A percentile compares a stretch with the other conserved stretches of the same genome.
Evolutionary conservation across 2,888 invertebrate genomes (phyloP).

Genomic region (Chaetogeoica ovagalla): DNA sequence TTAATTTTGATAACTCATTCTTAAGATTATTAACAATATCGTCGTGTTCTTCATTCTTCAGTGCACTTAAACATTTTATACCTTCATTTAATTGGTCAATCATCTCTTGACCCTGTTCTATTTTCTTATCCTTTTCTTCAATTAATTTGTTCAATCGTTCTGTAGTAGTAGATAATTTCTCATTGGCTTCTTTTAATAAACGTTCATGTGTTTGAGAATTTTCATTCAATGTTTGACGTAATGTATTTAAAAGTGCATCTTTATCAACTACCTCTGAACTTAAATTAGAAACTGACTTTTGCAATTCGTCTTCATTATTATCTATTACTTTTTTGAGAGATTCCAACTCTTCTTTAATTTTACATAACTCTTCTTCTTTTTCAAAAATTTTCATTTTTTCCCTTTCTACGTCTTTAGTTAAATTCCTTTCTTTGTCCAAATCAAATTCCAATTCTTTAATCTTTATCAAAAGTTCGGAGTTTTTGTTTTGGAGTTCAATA

Average conservation of each 20-base stretch:
- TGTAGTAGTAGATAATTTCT: conserved; percentile 35
- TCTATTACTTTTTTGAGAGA: conserved; percentile 54
- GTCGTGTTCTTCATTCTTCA: conserved; percentile 48
- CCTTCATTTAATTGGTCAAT: conserved; percentile 51
- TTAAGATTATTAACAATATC: conserved; percentile 58
- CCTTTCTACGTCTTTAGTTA: conserved; percentile 53
- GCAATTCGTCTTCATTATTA: conserved; percentile 55
- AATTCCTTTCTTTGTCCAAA: conserved; percentile 38
- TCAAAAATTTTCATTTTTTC: conserved; percentile 54
- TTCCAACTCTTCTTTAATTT: conserved; percentile 67
- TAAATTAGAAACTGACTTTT: conserved; percentile 47
- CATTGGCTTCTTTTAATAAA: conserved; percentile 32
- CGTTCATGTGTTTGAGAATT: conserved; percentile 33
- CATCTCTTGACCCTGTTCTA: conserved; percentile 53
- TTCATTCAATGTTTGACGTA: conserved; percentile 41
- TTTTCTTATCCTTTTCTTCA: conserved; percentile 50
- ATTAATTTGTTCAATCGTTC: conserved; percentile 33
- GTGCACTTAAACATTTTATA: conserved; percentile 28
- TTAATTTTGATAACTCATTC: conserved; percentile 63
- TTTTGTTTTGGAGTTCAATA: conserved; percentile 81
- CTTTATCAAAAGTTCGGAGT: conserved; percentile 30
- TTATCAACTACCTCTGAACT: conserved; percentile 50
- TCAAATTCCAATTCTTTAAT: conserved; percentile 44
- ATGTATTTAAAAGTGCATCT: conserved; percentile 32
- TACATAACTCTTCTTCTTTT: conserved; percentile 66